A percentile compares a stretch with the other conserved stretches of the same genome.
Evolutionary conservation across 2,797 vertebrate genomes (phyloP).

Genomic region (Pseudopleuronectes americanus): DNA sequence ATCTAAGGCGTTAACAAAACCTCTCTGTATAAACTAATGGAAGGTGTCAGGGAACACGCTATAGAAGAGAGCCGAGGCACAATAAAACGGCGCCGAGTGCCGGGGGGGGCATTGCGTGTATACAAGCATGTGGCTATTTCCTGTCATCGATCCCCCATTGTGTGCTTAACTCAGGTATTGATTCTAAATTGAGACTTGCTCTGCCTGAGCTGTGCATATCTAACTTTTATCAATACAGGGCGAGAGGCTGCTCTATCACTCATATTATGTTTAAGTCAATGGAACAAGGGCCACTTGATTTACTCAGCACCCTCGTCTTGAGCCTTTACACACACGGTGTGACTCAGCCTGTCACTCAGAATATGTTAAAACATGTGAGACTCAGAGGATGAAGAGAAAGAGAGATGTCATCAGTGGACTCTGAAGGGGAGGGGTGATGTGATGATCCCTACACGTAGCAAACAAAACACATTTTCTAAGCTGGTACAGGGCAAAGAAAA

Average conservation of each 20-base stretch:
- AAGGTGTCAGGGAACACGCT: constrained; percentile 40
- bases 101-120: constrained; percentile 30
- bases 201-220: constrained; percentile 47
- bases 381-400: background rate
- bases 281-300: constrained; percentile 28
- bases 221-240: constrained; percentile 47
- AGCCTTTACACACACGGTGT: background rate
- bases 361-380: constrained; percentile 9
- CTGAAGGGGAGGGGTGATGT: background rate
- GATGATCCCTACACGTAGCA: background rate
- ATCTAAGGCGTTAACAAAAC: constrained; percentile 36
- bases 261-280: constrained; percentile 45
- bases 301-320: constrained; percentile 21
- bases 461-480: background rate
- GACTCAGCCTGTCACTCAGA: background rate
- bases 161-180: constrained; percentile 62
- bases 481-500: background rate
- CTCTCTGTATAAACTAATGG: constrained; percentile 47
- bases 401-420: background rate
- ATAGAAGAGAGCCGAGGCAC: constrained; percentile 20
- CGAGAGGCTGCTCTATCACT: constrained; percentile 37
- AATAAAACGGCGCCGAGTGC: constrained; percentile 32
- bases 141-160: constrained; percentile 54
- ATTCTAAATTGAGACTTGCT: constrained; percentile 66
- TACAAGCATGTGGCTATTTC: constrained; percentile 43